Evolutionary conservation across 92 coral and sea anemone genomes (phyloP), one percentile per base, ranked within the genome.

Genomic region (Epizoanthus rinbou): DNA sequence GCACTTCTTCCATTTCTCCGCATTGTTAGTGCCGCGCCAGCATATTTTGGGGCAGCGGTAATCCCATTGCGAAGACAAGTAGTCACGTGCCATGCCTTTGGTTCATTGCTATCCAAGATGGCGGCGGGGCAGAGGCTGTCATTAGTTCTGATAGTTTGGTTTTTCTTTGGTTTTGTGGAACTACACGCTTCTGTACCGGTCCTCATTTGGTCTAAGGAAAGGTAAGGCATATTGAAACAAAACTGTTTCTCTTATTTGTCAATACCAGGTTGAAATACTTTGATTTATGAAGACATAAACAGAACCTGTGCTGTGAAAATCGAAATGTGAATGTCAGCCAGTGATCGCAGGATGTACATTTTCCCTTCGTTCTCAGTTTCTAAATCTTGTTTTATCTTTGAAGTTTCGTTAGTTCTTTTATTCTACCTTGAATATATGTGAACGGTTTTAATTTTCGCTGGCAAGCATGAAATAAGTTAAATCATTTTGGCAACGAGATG

Each of bases 201-300:
- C 18, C 62, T 97, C 41, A 92, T 97, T 62, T 97, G 99, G 99
- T 97, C 99, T 2, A 91, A 91, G 57, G 94, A 97, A 81, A 94
- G 99, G 99, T 90, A 89, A 91, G 85, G 13, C 1, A 3, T 13
- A 57, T 7, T 43, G 3, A 73, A 16, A 41, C 31, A 7, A 13
- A 56, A 10, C 2, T 35, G 47, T 33, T 24, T 52, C 35, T 15
- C 18, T 58, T 6, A 13, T 35, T 37, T 5, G 9, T 3, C 43
- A 15, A 18, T 22, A 28, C 8, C 16, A 31, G 3, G 35, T 43
- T 23, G 47, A 25, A 45, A 78, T 13, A n/a, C 31, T 18, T 2
- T 5, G 11, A 21, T 33, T 21, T 25, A 67, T 16, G 64, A 35
- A 13, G 31, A 15, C 11, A 47, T 28, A 62, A 22, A 33, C 60